These are phyloP conservation scores for Ahaetulla prasina DNA, from an alignment of 2,113 vertebrate species.

Conservation along the genomic window DNA sequence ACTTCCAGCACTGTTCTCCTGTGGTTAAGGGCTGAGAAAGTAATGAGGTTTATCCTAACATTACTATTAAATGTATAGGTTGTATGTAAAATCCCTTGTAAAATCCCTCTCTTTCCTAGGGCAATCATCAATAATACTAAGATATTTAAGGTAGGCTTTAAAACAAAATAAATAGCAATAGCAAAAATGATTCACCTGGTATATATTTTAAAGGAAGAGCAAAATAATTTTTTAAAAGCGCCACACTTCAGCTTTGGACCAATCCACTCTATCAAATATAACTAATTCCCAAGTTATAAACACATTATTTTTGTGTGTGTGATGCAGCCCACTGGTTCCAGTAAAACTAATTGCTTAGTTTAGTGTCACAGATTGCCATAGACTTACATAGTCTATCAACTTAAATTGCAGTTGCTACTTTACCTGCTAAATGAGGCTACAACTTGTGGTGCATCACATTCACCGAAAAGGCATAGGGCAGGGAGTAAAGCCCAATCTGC, in stretches of 20 bases:
- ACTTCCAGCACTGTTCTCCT: neutral
- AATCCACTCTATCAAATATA: conserved; percentile 24
- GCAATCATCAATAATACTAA: conserved; percentile 14
- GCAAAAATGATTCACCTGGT: conserved; percentile 9
- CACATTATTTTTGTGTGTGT: neutral
- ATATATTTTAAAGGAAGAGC: neutral
- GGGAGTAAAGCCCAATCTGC: neutral
- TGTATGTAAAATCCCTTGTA: conserved; percentile 1
- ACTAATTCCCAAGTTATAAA: neutral
- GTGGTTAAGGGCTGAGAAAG: neutral
- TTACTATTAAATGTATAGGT: neutral
- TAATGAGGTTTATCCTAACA: neutral
- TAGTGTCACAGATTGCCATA: neutral
- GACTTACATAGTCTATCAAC: neutral
- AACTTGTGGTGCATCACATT: neutral
- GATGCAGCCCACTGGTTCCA: neutral
- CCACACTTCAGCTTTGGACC: neutral
- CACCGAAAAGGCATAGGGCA: neutral
- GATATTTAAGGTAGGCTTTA: conserved; percentile 9
- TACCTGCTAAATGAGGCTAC: neutral
- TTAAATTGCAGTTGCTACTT: neutral
- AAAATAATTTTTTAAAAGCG: neutral
- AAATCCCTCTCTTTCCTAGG: neutral
- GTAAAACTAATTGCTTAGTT: conserved; percentile 3
- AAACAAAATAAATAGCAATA: conserved; percentile 4